These are phyloP conservation scores for Hyalella azteca DNA, from an alignment of 2,888 invertebrate genomes.

Conservation along the genomic window DNA sequence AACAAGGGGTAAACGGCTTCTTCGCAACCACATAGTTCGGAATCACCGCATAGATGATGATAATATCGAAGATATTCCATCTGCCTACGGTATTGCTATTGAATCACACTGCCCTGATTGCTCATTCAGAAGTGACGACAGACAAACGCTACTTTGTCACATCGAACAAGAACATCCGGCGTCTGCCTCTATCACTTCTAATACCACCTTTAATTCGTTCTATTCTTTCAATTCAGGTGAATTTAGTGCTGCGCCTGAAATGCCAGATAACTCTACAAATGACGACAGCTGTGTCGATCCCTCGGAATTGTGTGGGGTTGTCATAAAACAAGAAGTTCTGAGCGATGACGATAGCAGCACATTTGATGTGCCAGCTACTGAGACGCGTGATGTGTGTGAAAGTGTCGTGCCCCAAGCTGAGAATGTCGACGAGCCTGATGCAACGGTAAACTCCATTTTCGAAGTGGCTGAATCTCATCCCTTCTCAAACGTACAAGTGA, in stretches of 20 bases:
- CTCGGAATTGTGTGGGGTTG: background rate
- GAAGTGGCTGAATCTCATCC: background rate
- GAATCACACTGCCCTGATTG: constrained; percentile 15
- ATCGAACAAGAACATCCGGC: constrained; percentile 3
- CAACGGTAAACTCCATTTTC: background rate
- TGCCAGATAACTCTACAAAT: background rate
- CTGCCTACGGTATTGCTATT: background rate
- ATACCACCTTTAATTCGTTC: background rate
- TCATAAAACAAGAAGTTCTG: background rate
- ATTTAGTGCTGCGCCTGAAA: background rate
- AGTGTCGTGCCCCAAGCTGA: no score
- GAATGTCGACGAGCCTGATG: background rate
- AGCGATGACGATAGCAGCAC: background rate
- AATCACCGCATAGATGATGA: background rate
- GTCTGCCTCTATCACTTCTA: background rate
- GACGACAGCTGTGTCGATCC: background rate
- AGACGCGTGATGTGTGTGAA: background rate
- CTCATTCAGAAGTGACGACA: constrained; percentile 1
- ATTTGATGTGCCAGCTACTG: background rate
- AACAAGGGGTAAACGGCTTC: background rate
- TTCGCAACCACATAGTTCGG: background rate
- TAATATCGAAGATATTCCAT: background rate
- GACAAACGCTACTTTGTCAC: background rate
- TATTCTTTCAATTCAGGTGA: background rate
- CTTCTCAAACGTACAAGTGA: background rate